A percentile compares a stretch with the other conserved stretches of the same genome.
These are phyloP conservation scores for Argynnis bischoffii DNA, from an alignment of 2,888 invertebrate genomes.

Conservation along the genomic window DNA sequence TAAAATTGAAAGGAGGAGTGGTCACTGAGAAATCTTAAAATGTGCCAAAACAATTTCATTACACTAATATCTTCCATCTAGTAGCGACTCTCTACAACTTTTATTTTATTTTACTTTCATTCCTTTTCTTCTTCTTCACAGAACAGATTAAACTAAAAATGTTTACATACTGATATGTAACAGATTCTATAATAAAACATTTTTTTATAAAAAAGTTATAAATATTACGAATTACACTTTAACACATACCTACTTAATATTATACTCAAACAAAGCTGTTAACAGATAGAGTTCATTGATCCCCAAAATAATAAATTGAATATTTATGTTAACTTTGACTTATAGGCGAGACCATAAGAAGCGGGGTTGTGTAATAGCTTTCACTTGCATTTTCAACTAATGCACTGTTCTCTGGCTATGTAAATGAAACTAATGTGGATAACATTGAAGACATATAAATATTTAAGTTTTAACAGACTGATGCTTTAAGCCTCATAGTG, in stretches of 20 bases:
- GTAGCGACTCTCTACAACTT: too few species aligned
- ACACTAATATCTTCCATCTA: too few species aligned
- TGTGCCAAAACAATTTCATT: too few species aligned
- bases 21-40: too few species aligned
- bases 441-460: constrained; percentile 3
- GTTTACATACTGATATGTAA: too few species aligned
- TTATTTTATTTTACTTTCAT: too few species aligned
- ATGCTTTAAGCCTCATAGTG: too few species aligned
- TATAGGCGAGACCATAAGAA: constrained; percentile 31
- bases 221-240: background rate
- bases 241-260: background rate
- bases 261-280: background rate
- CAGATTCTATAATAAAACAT: too few species aligned
- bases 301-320: constrained; percentile 14
- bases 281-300: constrained; percentile 10
- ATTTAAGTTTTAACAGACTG: background rate
- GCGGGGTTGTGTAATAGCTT: constrained; percentile 31
- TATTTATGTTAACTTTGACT: constrained; percentile 24
- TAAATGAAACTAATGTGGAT: background rate
- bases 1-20: too few species aligned
- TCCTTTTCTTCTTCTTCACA: too few species aligned
- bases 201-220: background rate
- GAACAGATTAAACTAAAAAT: too few species aligned
- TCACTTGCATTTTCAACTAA: constrained; percentile 35
- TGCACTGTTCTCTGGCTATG: constrained; percentile 17